Base-by-base conservation (phyloP, 2,888 invertebrate genomes). In the Apotomis capreana region DNA sequence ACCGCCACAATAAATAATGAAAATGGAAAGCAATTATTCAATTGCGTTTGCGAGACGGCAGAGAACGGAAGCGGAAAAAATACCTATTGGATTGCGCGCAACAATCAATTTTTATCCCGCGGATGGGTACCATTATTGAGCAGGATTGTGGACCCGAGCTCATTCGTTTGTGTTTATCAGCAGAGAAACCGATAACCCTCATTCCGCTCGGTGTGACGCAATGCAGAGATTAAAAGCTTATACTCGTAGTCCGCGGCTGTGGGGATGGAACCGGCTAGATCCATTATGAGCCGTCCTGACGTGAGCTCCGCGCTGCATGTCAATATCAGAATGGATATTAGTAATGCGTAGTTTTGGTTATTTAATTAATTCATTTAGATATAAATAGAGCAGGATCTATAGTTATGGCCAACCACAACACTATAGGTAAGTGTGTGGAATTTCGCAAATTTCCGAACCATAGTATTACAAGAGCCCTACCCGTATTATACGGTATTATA, bases 221-320 rank as follows among this genome's bases (percentile, higher is more conserved):
- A 89, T 90, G 89, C 88, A 90, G 89, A 89, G 91, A 92, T 91
- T 91, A 92, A 89, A 89, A 86, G 92, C 87, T 91, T 91, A 89
- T 85, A 87, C 83, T 85, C 84, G 86, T 86, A 87, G 84, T 85
- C 82, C 84, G 83, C 80, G 81, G 81, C 81, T 82, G 80, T 81
- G 86, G 84, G 85, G 86, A 84, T 87, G 85, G 83, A 83, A 84
- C 82, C 80, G 79, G 83, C 82, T 83, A 85, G 86, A 89, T 89
- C 89, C 87, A 86, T 87, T 87, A 87, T 87, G 87, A 88, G 84
- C 81, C 84, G 79, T 79, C 79, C 81, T 85, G 87, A 88, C 86
- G 84, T 84, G 83, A 82, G 82, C 76, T 78, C 82, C 82, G 80
- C 83, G 79, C 78, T 78, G 76, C 80, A 79, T 81, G 83, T 86